These are phyloP conservation scores for Pachycephus smyrnensis DNA, from an alignment of 2,888 invertebrate genomes.

Conservation along the genomic window DNA sequence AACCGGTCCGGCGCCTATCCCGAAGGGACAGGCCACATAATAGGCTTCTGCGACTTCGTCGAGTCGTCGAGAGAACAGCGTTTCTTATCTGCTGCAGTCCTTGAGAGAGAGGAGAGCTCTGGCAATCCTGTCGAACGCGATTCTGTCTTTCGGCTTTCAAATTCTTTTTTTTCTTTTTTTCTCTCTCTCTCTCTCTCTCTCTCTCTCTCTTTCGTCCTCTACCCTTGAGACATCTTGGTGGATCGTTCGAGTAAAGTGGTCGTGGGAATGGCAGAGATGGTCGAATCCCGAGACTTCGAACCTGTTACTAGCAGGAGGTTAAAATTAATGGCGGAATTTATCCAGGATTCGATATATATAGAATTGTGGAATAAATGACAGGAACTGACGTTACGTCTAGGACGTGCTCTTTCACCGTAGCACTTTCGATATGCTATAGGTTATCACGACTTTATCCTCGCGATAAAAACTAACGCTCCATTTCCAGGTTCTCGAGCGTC, in stretches of 20 bases:
- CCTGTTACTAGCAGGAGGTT: neutral
- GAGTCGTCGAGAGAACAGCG: neutral
- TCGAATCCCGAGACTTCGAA: neutral
- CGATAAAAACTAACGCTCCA: constrained; percentile 64
- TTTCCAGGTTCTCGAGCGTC: constrained; percentile 58
- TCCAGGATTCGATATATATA: neutral
- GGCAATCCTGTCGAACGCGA: constrained; percentile 1
- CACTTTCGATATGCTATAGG: constrained; percentile 51
- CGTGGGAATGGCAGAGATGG: neutral
- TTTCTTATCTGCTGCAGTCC: neutral
- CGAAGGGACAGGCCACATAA: constrained; percentile 21
- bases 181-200: neutral
- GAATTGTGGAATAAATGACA: neutral
- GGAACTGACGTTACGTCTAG: neutral
- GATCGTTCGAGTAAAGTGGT: constrained; percentile 4
- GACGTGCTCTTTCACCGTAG: constrained; percentile 44
- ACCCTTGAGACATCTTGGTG: neutral
- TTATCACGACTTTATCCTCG: constrained; percentile 63
- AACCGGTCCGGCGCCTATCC: constrained; percentile 37
- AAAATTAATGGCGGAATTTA: neutral
- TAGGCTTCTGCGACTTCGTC: neutral
- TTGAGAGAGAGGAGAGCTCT: neutral
- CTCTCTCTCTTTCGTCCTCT: neutral
- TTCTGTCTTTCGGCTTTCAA: neutral
- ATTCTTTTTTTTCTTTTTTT: neutral